Conservation (phyloP, 2,888 invertebrate genomes). For the Heliconius cydno region DNA sequence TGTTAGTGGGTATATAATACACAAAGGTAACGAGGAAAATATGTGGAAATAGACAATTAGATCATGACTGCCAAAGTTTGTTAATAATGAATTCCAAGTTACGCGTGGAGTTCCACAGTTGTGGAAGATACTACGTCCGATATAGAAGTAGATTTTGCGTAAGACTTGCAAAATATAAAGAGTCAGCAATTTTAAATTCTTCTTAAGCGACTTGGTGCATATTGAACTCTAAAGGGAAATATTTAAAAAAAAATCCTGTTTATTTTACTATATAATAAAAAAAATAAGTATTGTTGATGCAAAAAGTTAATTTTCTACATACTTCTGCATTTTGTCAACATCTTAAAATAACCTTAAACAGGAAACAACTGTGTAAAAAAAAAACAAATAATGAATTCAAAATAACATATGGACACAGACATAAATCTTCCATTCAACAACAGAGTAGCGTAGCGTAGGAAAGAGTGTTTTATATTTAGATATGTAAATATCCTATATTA, state of each 20-base stretch:
- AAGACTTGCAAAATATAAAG: not conserved
- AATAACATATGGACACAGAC: conserved; percentile 36
- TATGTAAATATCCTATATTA: conserved; percentile 48
- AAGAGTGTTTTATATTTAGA: conserved; percentile 49
- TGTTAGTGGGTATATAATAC: conserved; percentile 15
- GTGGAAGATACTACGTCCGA: not conserved
- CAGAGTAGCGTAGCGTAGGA: conserved; percentile 41
- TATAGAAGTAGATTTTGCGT: not conserved
- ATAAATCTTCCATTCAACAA: conserved; percentile 51
- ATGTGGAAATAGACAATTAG: not conserved
- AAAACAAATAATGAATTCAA: conserved; percentile 39
- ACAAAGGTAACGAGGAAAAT: not conserved
- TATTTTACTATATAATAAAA: not conserved
- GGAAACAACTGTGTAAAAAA: conserved; percentile 8
- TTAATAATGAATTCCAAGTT: not conserved
- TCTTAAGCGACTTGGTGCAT: too few relatives aligned
- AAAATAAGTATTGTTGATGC: not conserved
- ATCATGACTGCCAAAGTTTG: not conserved
- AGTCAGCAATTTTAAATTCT: not conserved
- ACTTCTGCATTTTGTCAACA: conserved; percentile 4
- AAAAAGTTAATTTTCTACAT: not conserved
- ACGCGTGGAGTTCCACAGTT: not conserved
- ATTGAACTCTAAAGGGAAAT: too few relatives aligned
- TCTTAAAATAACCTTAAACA: not conserved
- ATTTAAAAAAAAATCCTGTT: not conserved